Evolutionary conservation across 2,113 vertebrate genomes (phyloP).

Genomic region (Ciconia maguari): DNA sequence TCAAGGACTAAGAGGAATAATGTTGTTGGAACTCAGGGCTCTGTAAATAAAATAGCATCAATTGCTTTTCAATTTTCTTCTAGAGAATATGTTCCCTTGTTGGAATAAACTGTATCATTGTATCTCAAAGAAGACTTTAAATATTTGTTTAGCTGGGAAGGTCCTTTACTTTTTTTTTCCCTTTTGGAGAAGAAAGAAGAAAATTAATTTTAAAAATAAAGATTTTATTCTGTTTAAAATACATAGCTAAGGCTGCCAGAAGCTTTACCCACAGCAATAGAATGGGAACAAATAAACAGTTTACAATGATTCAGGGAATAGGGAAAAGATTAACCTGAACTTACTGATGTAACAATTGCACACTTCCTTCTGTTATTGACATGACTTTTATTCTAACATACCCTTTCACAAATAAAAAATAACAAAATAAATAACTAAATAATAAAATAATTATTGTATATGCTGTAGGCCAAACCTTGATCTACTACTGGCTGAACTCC

Average conservation of each 20-base stretch:
- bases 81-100: background rate
- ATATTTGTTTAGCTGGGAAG: background rate
- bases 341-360: background rate
- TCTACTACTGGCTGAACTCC: background rate
- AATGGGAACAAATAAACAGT: background rate
- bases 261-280: background rate
- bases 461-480: background rate
- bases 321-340: background rate
- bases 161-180: background rate
- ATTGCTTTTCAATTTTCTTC: background rate
- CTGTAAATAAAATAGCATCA: conserved; percentile 62
- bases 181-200: background rate
- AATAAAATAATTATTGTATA: background rate
- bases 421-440: background rate
- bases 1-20: conserved; percentile 78
- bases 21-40: conserved; percentile 41
- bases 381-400: background rate
- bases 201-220: background rate
- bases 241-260: background rate
- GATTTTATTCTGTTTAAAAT: background rate
- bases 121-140: background rate
- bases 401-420: background rate
- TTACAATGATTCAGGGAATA: background rate
- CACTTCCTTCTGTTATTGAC: background rate
- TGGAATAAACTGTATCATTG: conserved; percentile 18